Base-by-base conservation (phyloP, 2,888 invertebrate species). In the Eupithecia subfuscata region DNA sequence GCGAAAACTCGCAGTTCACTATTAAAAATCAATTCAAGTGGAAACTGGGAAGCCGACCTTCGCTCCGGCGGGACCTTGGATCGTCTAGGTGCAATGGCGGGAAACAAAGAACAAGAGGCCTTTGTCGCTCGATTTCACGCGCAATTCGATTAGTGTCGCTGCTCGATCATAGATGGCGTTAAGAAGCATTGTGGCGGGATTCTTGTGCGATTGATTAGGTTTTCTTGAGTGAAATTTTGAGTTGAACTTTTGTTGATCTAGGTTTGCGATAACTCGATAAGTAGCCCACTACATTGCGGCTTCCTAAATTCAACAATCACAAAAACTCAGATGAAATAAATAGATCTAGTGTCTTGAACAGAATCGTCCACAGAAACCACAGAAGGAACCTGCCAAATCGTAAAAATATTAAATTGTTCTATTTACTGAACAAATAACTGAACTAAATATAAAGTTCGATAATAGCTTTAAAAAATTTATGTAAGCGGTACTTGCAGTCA, bases 111-210 rank as follows among this genome's bases (percentile, higher is more conserved):
- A 91, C 90, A 87, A 90, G 91, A 91, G 92, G 92, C 89, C 90
- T 93, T 94, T 93, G 87, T 89, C 90, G 89, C 90, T 91, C 95
- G 95, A 95, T 95, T 95, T 95, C 92, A 87, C 93, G 92, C 92
- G 91, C 91, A 92, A 92, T 93, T 94, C 91, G 92, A 94, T 95
- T 95, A 95, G 92, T 95, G 90, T 85, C 85, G 86, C 91, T 86
- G 81, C 87, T 88, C 87, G 88, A 86, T 90, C 88, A 89, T 88
- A 94, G 94, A 92, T 94, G 93, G 92, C 93, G 90, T 79, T 77
- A 79, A 74, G 73, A 72, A 79, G 75, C 71, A 76, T 73, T 78
- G 65, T 43, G 37, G 40, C n/a, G 37, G 43, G 22, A 34, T 18
- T 64, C 14, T 68, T 25, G 43, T 22, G 43, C 22, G 43, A 45